Base-by-base conservation (phyloP, 2,888 invertebrate genomes). In the Drosophila phalerata region DNA sequence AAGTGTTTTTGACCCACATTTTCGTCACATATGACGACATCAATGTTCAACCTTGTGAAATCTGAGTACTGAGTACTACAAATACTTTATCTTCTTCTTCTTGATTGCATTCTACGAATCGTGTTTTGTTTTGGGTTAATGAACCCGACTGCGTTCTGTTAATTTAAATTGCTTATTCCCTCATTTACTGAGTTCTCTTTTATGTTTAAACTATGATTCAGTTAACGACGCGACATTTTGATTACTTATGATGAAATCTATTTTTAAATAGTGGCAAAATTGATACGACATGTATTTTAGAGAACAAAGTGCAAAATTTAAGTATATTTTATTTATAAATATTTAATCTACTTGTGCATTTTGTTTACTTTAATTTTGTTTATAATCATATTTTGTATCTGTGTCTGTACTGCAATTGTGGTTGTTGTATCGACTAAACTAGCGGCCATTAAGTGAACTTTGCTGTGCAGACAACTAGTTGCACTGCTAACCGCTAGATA, bases 11-110 rank as follows among this genome's bases (percentile, higher is more conserved):
- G 74, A 67, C 68, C 69, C 51, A 67, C 45, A 53, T 64, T 40
- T 42, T 5, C n/a, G n/a, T n/a, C n/a, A n/a, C n/a, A n/a, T 43
- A 67, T 77, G 74, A 73, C 67, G 65, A 42, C 38, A 57, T 22
- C 34, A 63, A n/a, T 52, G 57, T 22, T n/a, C 45, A 63, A 48
- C 53, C 55, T 80, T 73, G 71, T 73, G 87, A 82, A 82, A 86
- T 86, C 62, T 30, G 5, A n/a, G 2, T 17, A 43, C 52, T 30
- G 5, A 15, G 3, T 17, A 43, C 52, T 40, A n/a, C 40, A 43
- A 42, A 52, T 69, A 63, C 42, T 28, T 71, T 34, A 22, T 49
- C 30, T 60, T 49, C 15, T 13, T 37, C 30, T 38, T 53, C 19
- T 32, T 13, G 9, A 22, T n/a, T 69, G 57, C 58, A 73, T 42